Base-by-base conservation (phyloP, 2,888 invertebrate species). In the Parelbella ahira region DNA sequence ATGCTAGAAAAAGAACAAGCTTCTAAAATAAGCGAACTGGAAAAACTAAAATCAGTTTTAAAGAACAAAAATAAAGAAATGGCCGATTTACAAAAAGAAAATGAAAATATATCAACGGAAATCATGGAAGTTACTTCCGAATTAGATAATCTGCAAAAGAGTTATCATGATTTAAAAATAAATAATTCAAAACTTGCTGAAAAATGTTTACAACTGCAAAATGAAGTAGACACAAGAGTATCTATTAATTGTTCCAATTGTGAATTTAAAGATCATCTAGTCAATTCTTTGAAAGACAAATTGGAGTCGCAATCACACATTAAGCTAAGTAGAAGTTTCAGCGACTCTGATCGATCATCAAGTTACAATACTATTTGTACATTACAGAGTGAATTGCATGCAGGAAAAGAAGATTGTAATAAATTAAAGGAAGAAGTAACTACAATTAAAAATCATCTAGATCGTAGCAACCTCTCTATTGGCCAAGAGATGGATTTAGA, bases 41-140 rank as follows among this genome's bases (percentile, higher is more conserved):
- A 48, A 3, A 68, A 66, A 49, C 48, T 79, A 2, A 63, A 51
- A 21, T 54, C 52, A 18, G 45, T 49, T 4, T 47, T 83, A 4
- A 63, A 37, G 10, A 48, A 28, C 10, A 73, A 71, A 47, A 62
- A 51, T 38, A 49, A 53, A 21, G 51, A 80, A 50, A 49, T 88
- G 10, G 55, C 65, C 38, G 61, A 57, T 12, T 65, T 90, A 45
- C 88, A 89, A 65, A 68, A 70, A 6, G 90, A 90, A 64, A 86
- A 89, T 54, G 88, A 89, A 50, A 68, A 74, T 29, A 66, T 91
- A 11, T 91, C 91, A 0, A 88, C 77, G 21, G 83, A 90, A 60
- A 52, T 92, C 1, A 88, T 91, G 69, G 91, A 91, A 29, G 86
- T 69, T 45, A 76, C 90, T 34, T 83, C 89, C 37, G 91, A 91